These are phyloP conservation scores for Pseudococcus viburni DNA, from an alignment of 2,888 invertebrate genomes.

Conservation along the genomic window DNA sequence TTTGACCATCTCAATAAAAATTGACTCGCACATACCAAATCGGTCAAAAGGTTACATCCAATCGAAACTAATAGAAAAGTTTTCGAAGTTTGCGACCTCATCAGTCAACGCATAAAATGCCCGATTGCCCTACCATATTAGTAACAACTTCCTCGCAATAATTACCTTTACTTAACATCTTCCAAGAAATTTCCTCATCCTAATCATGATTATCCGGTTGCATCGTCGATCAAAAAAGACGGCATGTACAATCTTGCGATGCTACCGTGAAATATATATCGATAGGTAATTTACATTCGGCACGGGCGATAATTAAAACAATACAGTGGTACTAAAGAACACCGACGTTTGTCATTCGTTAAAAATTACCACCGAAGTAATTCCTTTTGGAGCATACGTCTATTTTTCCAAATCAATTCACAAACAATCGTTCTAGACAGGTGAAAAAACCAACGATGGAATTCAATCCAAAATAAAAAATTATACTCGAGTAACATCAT, in stretches of 20 bases:
- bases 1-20: neutral
- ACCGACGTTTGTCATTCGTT: neutral
- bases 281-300: neutral
- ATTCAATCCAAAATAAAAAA: too few species aligned
- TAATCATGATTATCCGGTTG: neutral
- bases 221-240: neutral
- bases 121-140: neutral
- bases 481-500: too few species aligned
- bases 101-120: neutral
- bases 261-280: neutral
- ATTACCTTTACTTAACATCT: neutral
- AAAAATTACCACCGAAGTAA: neutral
- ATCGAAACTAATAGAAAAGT: neutral
- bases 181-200: neutral
- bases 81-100: neutral
- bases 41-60: neutral
- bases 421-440: neutral
- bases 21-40: neutral
- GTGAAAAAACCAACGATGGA: neutral
- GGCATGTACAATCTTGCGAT: neutral
- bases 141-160: neutral
- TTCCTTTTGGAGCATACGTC: neutral
- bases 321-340: slow-evolving; percentile 16
- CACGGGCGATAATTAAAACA: neutral
- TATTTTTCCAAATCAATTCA: neutral